These are phyloP conservation scores for Chelonus insularis DNA, from an alignment of 1,140 invertebrate genomes.

Conservation along the genomic window DNA sequence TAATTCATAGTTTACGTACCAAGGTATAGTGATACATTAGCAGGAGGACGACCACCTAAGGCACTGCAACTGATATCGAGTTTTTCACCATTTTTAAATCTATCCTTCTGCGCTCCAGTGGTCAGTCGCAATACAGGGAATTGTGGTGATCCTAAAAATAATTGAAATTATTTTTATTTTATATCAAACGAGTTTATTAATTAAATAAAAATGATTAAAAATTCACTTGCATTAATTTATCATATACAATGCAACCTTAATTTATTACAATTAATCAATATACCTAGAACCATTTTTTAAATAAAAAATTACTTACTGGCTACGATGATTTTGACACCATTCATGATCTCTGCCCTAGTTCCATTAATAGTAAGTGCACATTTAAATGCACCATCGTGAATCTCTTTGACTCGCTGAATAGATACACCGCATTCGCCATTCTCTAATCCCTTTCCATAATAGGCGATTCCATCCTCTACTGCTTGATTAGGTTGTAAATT, in stretches of 20 bases:
- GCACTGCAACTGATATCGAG: constrained; percentile 70
- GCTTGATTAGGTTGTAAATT: constrained; percentile 39
- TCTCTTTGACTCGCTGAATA: constrained; percentile 65
- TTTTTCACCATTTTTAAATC: constrained; percentile 64
- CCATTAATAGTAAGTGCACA: constrained; percentile 64
- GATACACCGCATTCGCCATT: constrained; percentile 70
- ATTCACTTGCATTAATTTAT: too few relatives aligned
- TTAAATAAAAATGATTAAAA: too few relatives aligned
- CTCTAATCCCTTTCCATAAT: constrained; percentile 62
- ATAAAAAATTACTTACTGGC: constrained; percentile 72
- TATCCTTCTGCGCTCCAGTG: constrained; percentile 46
- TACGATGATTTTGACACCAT: constrained; percentile 67
- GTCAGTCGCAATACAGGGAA: constrained; percentile 63
- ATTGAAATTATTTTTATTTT: constrained; percentile 27
- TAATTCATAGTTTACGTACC: constrained; percentile 52
- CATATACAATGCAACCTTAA: too few relatives aligned
- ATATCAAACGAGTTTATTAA: too few relatives aligned
- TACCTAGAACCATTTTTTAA: background rate
- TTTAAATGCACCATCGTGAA: constrained; percentile 69
- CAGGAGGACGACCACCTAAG: constrained; percentile 69
- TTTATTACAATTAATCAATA: background rate
- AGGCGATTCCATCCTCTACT: constrained; percentile 55
- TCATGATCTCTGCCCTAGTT: constrained; percentile 49
- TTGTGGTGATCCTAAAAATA: constrained; percentile 64
- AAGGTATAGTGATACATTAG: constrained; percentile 71